These are phyloP conservation scores for Papilio machaon DNA, from an alignment of 1,140 invertebrate genomes.

Conservation along the genomic window DNA sequence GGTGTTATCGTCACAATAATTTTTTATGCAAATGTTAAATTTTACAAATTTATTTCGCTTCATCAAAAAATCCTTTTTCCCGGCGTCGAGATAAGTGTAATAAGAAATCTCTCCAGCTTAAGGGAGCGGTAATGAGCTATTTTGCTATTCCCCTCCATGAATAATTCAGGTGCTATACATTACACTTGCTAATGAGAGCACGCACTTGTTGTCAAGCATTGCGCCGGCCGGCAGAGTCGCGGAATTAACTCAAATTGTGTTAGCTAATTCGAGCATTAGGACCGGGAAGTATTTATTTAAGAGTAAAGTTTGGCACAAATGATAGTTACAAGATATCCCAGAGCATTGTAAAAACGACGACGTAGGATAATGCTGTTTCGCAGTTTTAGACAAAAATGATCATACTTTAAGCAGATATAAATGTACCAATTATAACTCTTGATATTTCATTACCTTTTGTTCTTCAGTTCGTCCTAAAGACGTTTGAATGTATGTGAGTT, in stretches of 20 bases:
- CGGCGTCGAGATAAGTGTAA: conserved; percentile 16
- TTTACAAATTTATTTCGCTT: conserved; percentile 37
- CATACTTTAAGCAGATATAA: neutral
- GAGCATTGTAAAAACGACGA: neutral
- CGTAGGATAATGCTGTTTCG: neutral
- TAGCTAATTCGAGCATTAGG: conserved; percentile 24
- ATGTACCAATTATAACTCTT: neutral
- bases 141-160: conserved; percentile 39
- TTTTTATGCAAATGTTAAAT: conserved; percentile 34
- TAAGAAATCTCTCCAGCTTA: conserved; percentile 27
- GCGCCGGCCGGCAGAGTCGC: neutral
- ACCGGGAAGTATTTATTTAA: neutral
- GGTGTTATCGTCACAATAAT: conserved; percentile 22
- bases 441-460: conserved; percentile 55
- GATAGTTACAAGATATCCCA: neutral
- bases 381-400: neutral
- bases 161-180: conserved; percentile 33
- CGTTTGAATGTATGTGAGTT: conserved; percentile 82
- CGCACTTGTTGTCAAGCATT: conserved; percentile 15
- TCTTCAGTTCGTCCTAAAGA: conserved; percentile 65
- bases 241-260: conserved; percentile 18
- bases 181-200: conserved; percentile 36
- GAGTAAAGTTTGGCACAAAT: neutral
- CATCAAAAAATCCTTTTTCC: conserved; percentile 36
- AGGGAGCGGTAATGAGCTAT: conserved; percentile 35